Base-by-base conservation (phyloP, 1,140 invertebrate genomes). In the Lethrus apterus region DNA sequence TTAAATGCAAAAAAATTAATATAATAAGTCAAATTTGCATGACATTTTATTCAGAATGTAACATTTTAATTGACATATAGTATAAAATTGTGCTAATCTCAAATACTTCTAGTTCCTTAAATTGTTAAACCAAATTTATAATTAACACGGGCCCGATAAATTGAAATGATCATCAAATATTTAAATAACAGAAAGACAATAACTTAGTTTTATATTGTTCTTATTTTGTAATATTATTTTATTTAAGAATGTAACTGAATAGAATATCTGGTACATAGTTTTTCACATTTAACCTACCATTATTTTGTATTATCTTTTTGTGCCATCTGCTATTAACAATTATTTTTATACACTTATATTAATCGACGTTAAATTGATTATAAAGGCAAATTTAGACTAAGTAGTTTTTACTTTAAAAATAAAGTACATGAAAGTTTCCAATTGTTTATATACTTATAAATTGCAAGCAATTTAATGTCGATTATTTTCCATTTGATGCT, bases 251-350 rank as follows among this genome's bases (percentile, higher is more conserved):
- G n/a, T n/a, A n/a, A n/a, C n/a, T n/a, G n/a, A n/a, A n/a, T n/a
- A n/a, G n/a, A n/a, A n/a, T n/a, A n/a, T n/a, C n/a, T n/a, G n/a
- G n/a, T n/a, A n/a, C n/a, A n/a, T n/a, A n/a, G n/a, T 36, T 52
- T 45, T 51, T 51, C 34, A 20, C 11, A 36, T 36, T 36, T 36
- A 36, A 20, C 23, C 34, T 20, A 36, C n/a, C n/a, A n/a, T n/a
- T n/a, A n/a, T n/a, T n/a, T n/a, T 51, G 33, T 41, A 34, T 40
- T 50, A 53, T 47, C 29, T 48, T 48, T 47, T 52, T 54, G 56
- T 58, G 56, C 56, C 56, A 58, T 58, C 52, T 46, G 42, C 51
- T 52, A 50, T 48, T 50, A 54, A 54, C 30, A 35, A 20, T 20
- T 36, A 36, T 15, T 20, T 20, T 20, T 20, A 13, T 36, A 20